Conservation (phyloP, 2,113 vertebrate genomes). For the Protobothrops mucrosquamatus region DNA sequence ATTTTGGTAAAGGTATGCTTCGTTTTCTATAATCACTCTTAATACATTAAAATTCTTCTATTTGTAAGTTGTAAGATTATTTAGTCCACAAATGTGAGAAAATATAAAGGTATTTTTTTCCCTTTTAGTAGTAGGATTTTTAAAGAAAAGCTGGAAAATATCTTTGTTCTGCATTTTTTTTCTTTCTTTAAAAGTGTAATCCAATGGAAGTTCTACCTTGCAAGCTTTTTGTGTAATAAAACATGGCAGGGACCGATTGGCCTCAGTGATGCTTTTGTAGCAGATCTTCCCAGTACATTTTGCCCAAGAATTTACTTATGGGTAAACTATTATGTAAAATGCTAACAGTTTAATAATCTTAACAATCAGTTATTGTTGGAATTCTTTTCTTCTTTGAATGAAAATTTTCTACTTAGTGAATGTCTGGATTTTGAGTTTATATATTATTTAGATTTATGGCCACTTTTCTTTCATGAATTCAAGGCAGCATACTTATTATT, state of each 20-base stretch:
- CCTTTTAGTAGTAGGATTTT: neutral
- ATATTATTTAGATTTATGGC: neutral
- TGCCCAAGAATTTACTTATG: neutral
- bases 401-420: neutral
- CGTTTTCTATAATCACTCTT: constrained; percentile 1
- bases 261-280: neutral
- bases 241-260: neutral
- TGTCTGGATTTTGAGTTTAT: neutral
- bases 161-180: neutral
- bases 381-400: neutral
- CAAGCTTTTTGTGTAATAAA: neutral
- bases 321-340: neutral
- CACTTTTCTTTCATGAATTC: neutral
- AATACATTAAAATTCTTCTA: neutral
- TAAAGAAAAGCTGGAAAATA: neutral
- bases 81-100: neutral
- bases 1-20: constrained; percentile 92
- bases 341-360: neutral
- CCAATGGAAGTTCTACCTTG: neutral
- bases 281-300: neutral
- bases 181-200: neutral
- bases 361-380: neutral
- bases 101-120: neutral
- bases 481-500: neutral
- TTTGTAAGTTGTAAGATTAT: neutral